phyloP scores from a whole-genome alignment of 2,888 invertebrate genomes.

The Druceiella hillmani region DNA sequence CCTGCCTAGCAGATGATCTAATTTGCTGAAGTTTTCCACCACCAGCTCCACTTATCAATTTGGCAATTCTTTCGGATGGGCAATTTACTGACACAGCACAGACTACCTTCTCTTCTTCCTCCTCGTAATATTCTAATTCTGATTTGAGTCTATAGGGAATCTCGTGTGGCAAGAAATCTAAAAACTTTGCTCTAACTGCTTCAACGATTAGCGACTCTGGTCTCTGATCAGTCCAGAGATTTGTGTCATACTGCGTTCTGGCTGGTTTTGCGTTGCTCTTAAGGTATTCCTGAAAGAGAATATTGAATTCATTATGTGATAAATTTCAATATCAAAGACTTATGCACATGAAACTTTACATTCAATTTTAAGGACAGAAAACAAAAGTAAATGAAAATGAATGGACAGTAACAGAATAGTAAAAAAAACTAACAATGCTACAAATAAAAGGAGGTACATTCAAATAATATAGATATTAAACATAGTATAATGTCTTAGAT shows the following conservation, averaged over 20 bases:
- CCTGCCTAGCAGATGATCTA: constrained; percentile 56
- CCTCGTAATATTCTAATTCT: constrained; percentile 61
- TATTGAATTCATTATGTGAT: constrained; percentile 5
- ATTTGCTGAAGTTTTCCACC: constrained; percentile 69
- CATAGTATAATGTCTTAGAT: no score
- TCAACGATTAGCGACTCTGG: constrained; percentile 64
- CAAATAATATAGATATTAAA: no score
- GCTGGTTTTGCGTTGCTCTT: constrained; percentile 59
- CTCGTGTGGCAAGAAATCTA: constrained; percentile 80
- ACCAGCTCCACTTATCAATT: constrained; percentile 60
- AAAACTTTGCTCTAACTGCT: constrained; percentile 74
- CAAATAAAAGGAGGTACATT: no score
- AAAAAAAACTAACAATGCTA: no score
- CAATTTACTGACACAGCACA: constrained; percentile 59
- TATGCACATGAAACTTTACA: constrained; percentile 2
- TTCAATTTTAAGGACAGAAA: no score
- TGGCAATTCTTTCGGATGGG: constrained; percentile 55
- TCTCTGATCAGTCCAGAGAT: constrained; percentile 68
- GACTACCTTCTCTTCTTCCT: constrained; percentile 43
- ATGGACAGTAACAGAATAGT: no score
- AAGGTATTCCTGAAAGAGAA: constrained; percentile 58
- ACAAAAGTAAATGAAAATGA: no score
- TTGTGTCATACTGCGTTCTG: constrained; percentile 61
- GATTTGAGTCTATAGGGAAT: constrained; percentile 75
- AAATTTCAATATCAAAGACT: constrained; percentile 24